phyloP scores from a whole-genome alignment of 2,888 invertebrate species.

The Monoplex corrugatus region DNA sequence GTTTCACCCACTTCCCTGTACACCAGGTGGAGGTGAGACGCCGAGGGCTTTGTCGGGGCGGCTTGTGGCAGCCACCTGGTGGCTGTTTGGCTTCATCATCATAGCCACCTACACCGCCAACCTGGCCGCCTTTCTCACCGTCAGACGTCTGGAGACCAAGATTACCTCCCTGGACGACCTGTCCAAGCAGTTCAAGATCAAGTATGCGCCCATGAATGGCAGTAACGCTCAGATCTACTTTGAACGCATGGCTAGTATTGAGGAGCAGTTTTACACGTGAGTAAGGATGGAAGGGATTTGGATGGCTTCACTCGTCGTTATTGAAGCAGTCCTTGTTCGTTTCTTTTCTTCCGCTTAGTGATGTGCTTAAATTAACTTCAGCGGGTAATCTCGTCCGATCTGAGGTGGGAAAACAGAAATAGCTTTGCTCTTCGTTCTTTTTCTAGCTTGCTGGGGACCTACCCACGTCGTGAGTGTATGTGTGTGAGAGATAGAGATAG shows the following conservation, averaged over 20 bases:
- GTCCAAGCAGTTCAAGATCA: conserved; percentile 96
- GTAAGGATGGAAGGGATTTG: conserved; percentile 74
- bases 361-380: no score
- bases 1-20: no score
- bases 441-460: no score
- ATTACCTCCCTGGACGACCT: conserved; percentile 95
- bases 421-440: no score
- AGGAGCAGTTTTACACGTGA: conserved; percentile 96
- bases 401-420: no score
- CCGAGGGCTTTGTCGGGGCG: conserved; percentile 95
- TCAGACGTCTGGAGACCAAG: conserved; percentile 93
- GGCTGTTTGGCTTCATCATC: conserved; percentile 99
- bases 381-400: no score
- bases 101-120: conserved; percentile 99
- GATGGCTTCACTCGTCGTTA: neutral
- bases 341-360: no score
- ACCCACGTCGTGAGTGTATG: no score
- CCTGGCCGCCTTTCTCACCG: conserved; percentile 96
- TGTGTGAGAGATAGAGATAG: no score
- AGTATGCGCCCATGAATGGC: conserved; percentile 94
- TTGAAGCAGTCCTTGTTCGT: no score
- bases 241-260: conserved; percentile 96
- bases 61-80: conserved; percentile 98
- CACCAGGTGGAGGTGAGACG: conserved; percentile 80
- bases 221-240: conserved; percentile 97